Conservation (phyloP, 2,797 vertebrate species). For the Melanotaenia boesemani region DNA sequence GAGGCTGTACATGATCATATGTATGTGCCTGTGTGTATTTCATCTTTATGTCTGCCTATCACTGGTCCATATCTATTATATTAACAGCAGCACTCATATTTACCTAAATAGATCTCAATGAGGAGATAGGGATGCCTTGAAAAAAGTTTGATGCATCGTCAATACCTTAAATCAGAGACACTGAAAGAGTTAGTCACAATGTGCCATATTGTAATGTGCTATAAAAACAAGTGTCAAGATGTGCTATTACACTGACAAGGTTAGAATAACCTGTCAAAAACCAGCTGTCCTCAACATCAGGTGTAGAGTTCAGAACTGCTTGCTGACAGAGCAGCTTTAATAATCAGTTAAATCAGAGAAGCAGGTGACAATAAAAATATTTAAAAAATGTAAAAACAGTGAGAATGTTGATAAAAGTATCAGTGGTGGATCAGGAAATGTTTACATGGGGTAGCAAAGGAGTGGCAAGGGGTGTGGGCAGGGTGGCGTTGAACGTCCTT, state of each 20-base stretch:
- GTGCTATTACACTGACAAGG: slow-evolving; percentile 49
- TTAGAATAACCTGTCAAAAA: slow-evolving; percentile 44
- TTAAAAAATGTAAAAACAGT: slow-evolving; percentile 26
- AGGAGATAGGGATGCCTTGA: slow-evolving; percentile 19
- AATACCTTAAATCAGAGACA: slow-evolving; percentile 44
- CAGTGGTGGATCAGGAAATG: neutral
- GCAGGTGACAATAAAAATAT: slow-evolving; percentile 20
- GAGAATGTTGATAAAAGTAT: slow-evolving; percentile 19
- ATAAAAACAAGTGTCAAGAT: slow-evolving; percentile 28
- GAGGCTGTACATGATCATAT: neutral
- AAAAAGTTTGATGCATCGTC: slow-evolving; percentile 9
- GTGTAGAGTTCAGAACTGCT: slow-evolving; percentile 7
- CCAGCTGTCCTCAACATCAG: slow-evolving; percentile 27
- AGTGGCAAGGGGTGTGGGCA: too few species aligned
- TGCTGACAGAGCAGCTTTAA: slow-evolving; percentile 23
- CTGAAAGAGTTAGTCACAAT: slow-evolving; percentile 8
- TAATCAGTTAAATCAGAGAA: slow-evolving; percentile 22
- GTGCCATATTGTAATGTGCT: slow-evolving; percentile 33
- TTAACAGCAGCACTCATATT: neutral
- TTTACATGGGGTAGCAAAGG: neutral
- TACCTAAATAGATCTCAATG: slow-evolving; percentile 2
- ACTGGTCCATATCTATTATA: too few species aligned
- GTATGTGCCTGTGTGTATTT: neutral
- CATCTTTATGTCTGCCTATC: neutral
- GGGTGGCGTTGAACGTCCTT: too few species aligned